These are phyloP conservation scores for Brotula barbata DNA, from an alignment of 2,797 vertebrate species.

Conservation along the genomic window DNA sequence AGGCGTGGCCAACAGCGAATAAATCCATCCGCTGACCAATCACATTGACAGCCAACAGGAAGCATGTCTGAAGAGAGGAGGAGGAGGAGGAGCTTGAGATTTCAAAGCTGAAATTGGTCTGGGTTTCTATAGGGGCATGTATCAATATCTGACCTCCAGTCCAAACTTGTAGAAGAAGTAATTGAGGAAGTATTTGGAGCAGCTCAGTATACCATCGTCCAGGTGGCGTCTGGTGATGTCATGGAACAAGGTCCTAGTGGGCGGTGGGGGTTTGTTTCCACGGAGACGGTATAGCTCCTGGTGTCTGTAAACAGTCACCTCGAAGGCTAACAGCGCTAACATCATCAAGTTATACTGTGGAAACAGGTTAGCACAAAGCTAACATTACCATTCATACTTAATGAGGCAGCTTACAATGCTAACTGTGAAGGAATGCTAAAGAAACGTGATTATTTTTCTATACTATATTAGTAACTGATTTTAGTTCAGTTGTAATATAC, in stretches of 20 bases:
- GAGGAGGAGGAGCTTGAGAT: not conserved
- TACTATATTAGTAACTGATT: not conserved
- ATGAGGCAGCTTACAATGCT: too few species aligned
- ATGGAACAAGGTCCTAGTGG: slow-evolving; percentile 90
- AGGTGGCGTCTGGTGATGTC: slow-evolving; percentile 88
- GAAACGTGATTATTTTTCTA: too few species aligned
- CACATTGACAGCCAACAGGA: slow-evolving; percentile 91
- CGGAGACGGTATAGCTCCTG: slow-evolving; percentile 90
- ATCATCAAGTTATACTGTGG: slow-evolving; percentile 88
- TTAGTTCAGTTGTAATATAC: not conserved
- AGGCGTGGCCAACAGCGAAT: slow-evolving; percentile 89
- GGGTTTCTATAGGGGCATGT: not conserved
- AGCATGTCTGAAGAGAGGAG: slow-evolving; percentile 83
- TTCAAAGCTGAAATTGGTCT: not conserved
- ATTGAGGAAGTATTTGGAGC: slow-evolving; percentile 92
- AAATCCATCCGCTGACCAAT: slow-evolving; percentile 96
- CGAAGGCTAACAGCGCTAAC: slow-evolving; percentile 90
- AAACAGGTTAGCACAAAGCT: slow-evolving; percentile 9
- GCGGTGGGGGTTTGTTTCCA: slow-evolving; percentile 83
- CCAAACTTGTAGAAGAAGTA: slow-evolving; percentile 98
- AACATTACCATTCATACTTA: not conserved
- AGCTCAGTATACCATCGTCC: slow-evolving; percentile 87
- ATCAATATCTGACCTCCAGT: slow-evolving; percentile 81
- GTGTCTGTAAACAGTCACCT: slow-evolving; percentile 92
- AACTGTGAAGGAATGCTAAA: too few species aligned